These are phyloP conservation scores for Rhea pennata DNA, from an alignment of 2,113 vertebrate species.

Conservation along the genomic window DNA sequence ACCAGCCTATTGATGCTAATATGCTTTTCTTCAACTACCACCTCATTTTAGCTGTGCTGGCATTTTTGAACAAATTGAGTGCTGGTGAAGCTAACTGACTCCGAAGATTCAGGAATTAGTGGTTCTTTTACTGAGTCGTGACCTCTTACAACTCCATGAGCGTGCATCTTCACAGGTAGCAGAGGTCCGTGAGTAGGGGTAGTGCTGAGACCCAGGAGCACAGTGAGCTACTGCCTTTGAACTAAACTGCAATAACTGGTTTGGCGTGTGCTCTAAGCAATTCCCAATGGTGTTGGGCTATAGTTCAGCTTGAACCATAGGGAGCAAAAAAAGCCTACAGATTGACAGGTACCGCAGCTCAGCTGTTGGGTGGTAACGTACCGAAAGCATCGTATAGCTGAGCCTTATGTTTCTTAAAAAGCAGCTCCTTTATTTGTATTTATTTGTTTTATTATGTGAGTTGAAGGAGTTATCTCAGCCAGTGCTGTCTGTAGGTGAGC, in stretches of 20 bases:
- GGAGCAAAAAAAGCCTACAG: background rate
- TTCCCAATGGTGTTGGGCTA: background rate
- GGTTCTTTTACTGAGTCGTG: background rate
- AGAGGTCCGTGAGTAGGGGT: background rate
- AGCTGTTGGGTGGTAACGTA: background rate
- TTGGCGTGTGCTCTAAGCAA: background rate
- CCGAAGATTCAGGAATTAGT: rapidly evolving
- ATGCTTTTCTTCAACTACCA: background rate
- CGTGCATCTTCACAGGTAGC: background rate
- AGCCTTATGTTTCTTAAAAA: background rate
- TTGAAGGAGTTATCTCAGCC: background rate
- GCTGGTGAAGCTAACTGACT: background rate
- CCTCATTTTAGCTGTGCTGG: background rate
- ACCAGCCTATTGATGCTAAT: background rate
- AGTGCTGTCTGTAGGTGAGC: background rate
- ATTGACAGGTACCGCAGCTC: background rate
- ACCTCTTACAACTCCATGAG: background rate
- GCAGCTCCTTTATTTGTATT: background rate
- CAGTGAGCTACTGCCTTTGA: background rate
- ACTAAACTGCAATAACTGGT: background rate
- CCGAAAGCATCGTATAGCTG: background rate
- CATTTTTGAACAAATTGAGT: rapidly evolving
- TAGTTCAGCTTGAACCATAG: background rate
- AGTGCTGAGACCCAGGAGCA: background rate
- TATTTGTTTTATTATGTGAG: background rate